Base-by-base conservation (phyloP, 2,113 vertebrate species). In the Ivindomyrus marchei region DNA sequence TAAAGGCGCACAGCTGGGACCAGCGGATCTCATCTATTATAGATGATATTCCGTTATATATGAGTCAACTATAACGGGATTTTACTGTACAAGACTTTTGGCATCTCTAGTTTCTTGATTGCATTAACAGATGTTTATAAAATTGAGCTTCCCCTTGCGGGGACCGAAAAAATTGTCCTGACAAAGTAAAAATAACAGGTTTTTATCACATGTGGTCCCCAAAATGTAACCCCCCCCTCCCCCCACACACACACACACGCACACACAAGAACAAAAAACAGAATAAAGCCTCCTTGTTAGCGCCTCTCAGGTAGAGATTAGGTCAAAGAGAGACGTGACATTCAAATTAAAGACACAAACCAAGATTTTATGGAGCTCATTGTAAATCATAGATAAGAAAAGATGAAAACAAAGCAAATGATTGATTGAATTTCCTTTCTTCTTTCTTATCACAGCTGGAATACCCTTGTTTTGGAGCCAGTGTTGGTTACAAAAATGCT, bases 371-470 rank as follows among this genome's bases (percentile, higher is more conserved):
- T 19, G 19, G 50, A 56, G 17, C 31, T 45, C 50, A 58, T 84
- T 85, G 89, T 58, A 89, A 85, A 89, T 53, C 77, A 53, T 9
- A 84, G 89, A 89, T 84, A 85, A 89, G 2, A 42, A 36, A 89
- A 52, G 77, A 89, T 85, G 52, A 53, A 89, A 56, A 89, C 46
- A 47, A 31, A 46, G 56, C 56, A 66, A 3, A 50, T n/a, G 49
- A 83, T 42, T 53, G 15, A 45, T 50, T 85, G 24, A 10, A 58
- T 89, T 85, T 56, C 77, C 52, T 85, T 42, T 49, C 19, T 19
- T 10, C 74, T n/a, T 21, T 89, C 53, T 52, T 10, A 89, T 52
- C 70, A 84, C 49, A 89, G 77, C 36, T 46, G 70, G 31, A 83
- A 27, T 21, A 8, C 1, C 45, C 45, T 21, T n/a, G 58, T 49